Evolutionary conservation across 1,140 invertebrate genomes (phyloP).

Genomic region (Zophobas morio): DNA sequence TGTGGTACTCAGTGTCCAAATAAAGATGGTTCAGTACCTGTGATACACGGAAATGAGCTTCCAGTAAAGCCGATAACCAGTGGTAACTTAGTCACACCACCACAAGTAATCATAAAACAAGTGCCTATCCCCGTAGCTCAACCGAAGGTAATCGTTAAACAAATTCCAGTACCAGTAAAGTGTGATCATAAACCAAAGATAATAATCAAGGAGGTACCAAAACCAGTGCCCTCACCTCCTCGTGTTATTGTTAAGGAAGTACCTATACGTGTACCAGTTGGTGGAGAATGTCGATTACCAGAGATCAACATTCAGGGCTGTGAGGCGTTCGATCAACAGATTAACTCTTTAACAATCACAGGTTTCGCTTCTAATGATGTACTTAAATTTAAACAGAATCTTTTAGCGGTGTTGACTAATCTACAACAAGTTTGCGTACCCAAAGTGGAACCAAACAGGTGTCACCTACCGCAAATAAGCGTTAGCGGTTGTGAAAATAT

Average conservation of each 20-base stretch:
- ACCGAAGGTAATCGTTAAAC: no score
- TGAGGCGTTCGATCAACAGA: no score
- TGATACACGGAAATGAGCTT: not conserved
- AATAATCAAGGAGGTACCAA: no score
- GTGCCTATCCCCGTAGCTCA: not conserved
- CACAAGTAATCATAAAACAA: not conserved
- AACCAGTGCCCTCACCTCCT: no score
- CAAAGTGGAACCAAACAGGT: not conserved
- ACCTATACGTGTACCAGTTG: no score
- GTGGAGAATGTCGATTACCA: no score
- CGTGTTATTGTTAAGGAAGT: no score
- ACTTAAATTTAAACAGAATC: not conserved
- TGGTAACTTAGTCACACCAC: not conserved
- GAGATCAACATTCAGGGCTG: no score
- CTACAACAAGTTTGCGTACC: not conserved
- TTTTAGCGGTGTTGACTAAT: not conserved
- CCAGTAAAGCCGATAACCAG: not conserved
- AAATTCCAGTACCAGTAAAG: no score
- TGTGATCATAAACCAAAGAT: no score
- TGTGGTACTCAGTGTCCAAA: no score
- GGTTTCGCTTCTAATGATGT: not conserved
- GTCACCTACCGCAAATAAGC: conserved; percentile 2
- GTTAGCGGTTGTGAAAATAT: not conserved
- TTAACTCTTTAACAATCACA: not conserved
- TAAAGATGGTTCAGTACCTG: not conserved